phyloP scores from a whole-genome alignment of 2,888 invertebrate species.

The Lucinisca nassula region DNA sequence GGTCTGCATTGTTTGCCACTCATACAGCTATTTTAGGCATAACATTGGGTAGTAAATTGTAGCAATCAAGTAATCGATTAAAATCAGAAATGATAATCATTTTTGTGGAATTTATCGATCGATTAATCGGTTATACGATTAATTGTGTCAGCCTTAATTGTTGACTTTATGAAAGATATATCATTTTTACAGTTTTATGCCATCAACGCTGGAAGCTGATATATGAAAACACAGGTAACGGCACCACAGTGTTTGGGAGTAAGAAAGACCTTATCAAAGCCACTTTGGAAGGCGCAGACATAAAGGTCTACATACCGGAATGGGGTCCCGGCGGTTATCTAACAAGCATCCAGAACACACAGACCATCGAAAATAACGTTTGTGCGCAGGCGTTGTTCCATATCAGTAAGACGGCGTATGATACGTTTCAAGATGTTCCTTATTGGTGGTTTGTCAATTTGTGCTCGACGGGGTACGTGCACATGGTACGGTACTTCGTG shows the following conservation, averaged over 20 bases:
- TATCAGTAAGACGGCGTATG: constrained; percentile 61
- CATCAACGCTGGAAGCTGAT: constrained; percentile 72
- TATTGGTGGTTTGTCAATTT: constrained; percentile 70
- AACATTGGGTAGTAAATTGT: too few species aligned
- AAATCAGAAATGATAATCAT: too few species aligned
- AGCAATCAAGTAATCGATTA: too few species aligned
- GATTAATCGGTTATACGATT: too few species aligned
- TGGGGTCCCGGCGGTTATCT: constrained; percentile 69
- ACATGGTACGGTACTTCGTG: constrained; percentile 66
- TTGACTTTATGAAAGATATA: too few species aligned
- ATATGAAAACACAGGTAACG: constrained; percentile 69
- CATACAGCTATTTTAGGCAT: too few species aligned
- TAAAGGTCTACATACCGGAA: constrained; percentile 70
- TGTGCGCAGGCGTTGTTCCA: constrained; percentile 69
- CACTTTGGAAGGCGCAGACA: constrained; percentile 68
- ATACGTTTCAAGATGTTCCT: constrained; percentile 63
- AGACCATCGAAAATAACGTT: constrained; percentile 66
- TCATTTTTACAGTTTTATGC: constrained; percentile 68
- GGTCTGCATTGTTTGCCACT: too few species aligned
- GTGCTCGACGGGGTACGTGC: constrained; percentile 66
- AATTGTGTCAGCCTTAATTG: too few species aligned
- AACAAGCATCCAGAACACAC: constrained; percentile 68
- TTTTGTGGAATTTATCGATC: too few species aligned
- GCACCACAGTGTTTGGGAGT: constrained; percentile 66
- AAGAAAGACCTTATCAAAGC: constrained; percentile 67